phyloP scores from a whole-genome alignment of 2,797 vertebrate genomes.

The Aselliscus stoliczkanus region DNA sequence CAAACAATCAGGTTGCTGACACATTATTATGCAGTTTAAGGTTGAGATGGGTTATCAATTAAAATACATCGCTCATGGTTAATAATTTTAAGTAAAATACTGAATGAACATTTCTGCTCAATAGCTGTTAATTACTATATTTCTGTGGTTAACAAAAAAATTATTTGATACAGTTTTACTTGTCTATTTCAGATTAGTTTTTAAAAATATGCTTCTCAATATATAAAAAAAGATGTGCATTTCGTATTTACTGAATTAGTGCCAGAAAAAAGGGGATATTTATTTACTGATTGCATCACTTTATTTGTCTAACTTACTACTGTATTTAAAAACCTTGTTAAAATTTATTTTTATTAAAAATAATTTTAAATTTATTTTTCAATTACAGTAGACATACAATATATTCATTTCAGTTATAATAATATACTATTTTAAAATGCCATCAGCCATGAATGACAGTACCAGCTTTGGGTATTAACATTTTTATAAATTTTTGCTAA shows the following conservation, averaged over 20 bases:
- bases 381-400: background rate
- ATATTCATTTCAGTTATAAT: background rate
- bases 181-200: background rate
- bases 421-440: conserved; percentile 45
- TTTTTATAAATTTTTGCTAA: conserved; percentile 49
- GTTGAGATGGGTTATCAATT: background rate
- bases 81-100: conserved; percentile 49
- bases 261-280: background rate
- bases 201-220: conserved; percentile 44
- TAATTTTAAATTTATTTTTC: background rate
- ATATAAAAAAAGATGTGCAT: conserved; percentile 30
- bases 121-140: conserved; percentile 20
- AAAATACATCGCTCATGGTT: conserved; percentile 6
- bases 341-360: background rate
- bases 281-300: conserved; percentile 37
- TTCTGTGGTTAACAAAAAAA: conserved; percentile 17
- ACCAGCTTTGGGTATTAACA: conserved; percentile 20
- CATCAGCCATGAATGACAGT: conserved; percentile 29
- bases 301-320: conserved; percentile 35
- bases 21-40: background rate
- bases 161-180: background rate
- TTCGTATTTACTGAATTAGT: conserved; percentile 35
- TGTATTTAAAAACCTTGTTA: background rate
- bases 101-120: conserved; percentile 45
- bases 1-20: background rate